Evolutionary conservation across 2,797 vertebrate genomes (phyloP).

Genomic region (Tamandua tetradactyla): DNA sequence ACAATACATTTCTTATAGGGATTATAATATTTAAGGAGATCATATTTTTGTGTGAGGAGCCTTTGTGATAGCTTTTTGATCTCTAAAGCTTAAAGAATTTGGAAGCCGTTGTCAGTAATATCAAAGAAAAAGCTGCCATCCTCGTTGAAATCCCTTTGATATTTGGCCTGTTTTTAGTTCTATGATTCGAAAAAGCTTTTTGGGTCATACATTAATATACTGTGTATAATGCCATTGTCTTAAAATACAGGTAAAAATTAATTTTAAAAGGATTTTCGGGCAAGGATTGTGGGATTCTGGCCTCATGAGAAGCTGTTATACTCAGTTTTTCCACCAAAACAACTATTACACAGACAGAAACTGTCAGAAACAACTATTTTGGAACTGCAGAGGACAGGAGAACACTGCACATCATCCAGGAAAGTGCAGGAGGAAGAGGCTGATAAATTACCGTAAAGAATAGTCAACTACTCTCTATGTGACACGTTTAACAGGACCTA

Average conservation of each 20-base stretch:
- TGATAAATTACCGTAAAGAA: too few relatives aligned
- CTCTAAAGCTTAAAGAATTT: constrained; percentile 53
- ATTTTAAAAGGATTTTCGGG: neutral
- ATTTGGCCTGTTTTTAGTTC: constrained; percentile 55
- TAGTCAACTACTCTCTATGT: too few relatives aligned
- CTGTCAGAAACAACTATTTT: too few relatives aligned
- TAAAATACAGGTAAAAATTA: neutral
- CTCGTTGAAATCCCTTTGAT: constrained; percentile 61
- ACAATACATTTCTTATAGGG: neutral
- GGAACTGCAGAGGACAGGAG: too few relatives aligned
- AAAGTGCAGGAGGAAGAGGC: too few relatives aligned
- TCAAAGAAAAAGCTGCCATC: neutral
- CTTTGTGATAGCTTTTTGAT: constrained; percentile 57
- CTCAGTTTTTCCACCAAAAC: too few relatives aligned
- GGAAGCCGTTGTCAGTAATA: neutral
- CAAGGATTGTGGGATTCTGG: neutral
- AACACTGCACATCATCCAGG: too few relatives aligned
- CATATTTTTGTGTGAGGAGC: neutral
- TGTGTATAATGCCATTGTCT: neutral
- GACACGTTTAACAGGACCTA: too few relatives aligned
- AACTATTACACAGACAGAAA: too few relatives aligned
- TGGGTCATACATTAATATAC: neutral
- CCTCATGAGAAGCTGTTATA: too few relatives aligned
- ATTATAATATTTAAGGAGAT: constrained; percentile 57
- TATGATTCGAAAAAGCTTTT: constrained; percentile 20